Conservation (phyloP, 2,888 invertebrate genomes). For the Blera fallax region DNA sequence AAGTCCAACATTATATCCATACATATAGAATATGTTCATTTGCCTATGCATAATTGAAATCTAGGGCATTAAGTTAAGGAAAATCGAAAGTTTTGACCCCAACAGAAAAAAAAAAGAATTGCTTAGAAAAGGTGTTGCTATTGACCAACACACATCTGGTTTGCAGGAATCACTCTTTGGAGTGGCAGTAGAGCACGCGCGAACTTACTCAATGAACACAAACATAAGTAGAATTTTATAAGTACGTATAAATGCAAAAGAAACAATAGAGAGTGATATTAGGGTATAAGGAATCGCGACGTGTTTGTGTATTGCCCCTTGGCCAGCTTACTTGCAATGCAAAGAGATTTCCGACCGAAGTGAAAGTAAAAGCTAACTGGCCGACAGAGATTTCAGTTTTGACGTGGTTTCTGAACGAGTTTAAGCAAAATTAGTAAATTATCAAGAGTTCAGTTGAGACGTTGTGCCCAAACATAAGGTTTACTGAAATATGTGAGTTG, state of each 20-base stretch:
- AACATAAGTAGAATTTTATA: constrained; percentile 10
- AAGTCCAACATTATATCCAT: constrained; percentile 21
- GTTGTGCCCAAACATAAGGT: constrained; percentile 6
- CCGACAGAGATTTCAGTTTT: constrained; percentile 39
- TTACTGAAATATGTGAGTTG: constrained; percentile 37
- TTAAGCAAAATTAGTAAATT: constrained; percentile 29
- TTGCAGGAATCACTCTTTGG: constrained; percentile 1
- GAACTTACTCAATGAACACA: constrained; percentile 37
- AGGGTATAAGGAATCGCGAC: constrained; percentile 9
- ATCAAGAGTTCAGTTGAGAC: constrained; percentile 26
- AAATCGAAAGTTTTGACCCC: constrained; percentile 58
- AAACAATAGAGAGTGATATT: constrained; percentile 4
- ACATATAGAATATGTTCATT: constrained; percentile 19
- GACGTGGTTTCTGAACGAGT: constrained; percentile 17
- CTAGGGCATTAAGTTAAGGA: constrained; percentile 56
- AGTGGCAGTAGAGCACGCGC: constrained; percentile 59
- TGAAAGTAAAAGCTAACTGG: constrained; percentile 37
- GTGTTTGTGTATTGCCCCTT: constrained; percentile 27
- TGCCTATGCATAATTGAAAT: constrained; percentile 56
- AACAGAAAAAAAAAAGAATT: constrained; percentile 4
- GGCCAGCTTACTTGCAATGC: constrained; percentile 17
- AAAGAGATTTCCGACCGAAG: background rate
- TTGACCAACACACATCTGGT: constrained; percentile 55
- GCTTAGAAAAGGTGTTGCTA: constrained; percentile 43
- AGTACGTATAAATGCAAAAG: constrained; percentile 39